Evolutionary conservation across 2,888 invertebrate species (phyloP).

Genomic region (Drosophila kambysellisi): DNA sequence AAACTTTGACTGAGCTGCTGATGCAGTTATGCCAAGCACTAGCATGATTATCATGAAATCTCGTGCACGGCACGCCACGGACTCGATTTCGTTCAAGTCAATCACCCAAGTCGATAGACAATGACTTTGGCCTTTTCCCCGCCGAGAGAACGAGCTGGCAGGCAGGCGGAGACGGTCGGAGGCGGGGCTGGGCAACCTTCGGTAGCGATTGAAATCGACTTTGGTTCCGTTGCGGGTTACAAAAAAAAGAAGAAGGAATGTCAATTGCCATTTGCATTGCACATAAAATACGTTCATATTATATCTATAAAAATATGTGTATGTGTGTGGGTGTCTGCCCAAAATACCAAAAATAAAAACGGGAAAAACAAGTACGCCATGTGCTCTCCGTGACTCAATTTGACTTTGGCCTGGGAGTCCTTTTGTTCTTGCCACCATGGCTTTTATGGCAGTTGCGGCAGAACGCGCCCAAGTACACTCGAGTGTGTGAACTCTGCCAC

Average conservation of each 20-base stretch:
- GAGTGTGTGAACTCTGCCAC: conserved; percentile 66
- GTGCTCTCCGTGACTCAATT: conserved; percentile 29
- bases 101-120: conserved; percentile 68
- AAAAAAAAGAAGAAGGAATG: conserved; percentile 49
- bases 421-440: conserved; percentile 31
- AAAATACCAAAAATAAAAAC: conserved; percentile 8
- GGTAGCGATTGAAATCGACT: conserved; percentile 70
- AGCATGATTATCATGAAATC: conserved; percentile 78
- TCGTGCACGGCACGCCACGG: conserved; percentile 62
- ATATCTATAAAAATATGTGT: conserved; percentile 14
- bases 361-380: conserved; percentile 4
- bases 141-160: conserved; percentile 24
- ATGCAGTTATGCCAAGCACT: conserved; percentile 60
- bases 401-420: conserved; percentile 7
- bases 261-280: conserved; percentile 79
- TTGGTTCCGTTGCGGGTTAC: conserved; percentile 59
- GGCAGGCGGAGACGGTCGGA: too few species aligned
- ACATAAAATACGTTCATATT: conserved; percentile 25
- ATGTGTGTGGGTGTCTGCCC: conserved; percentile 6
- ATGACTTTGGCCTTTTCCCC: conserved; percentile 72
- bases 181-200: conserved; percentile 51
- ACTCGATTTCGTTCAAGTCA: conserved; percentile 62
- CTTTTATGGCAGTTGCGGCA: conserved; percentile 51
- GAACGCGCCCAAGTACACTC: conserved; percentile 62
- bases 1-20: conserved; percentile 50